Evolutionary conservation across 2,113 vertebrate species (phyloP), one percentile per base, ranked within the genome.

Genomic region (Astatoreochromis straeleni): DNA sequence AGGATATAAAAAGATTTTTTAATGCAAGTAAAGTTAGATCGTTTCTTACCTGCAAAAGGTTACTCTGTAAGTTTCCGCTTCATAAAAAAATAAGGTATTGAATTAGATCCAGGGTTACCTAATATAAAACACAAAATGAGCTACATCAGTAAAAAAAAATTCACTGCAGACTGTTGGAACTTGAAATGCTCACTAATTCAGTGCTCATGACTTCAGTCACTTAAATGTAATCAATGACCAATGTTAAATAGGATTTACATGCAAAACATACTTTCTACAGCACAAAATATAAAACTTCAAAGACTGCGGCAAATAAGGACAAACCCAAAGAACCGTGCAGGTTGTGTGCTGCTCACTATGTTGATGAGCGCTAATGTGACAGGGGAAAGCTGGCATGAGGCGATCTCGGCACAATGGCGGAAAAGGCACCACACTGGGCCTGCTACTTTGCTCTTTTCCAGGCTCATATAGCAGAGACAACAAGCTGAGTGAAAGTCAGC

Each of bases 311-410:
- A 19, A 81, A 47, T 11, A n/a, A 38, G 42, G 21, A 35, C n/a
- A 73, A 84, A 31, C 45, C 33, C 12, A 6, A 16, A 70, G 21
- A 82, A 88, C 57, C 7, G 81, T 70, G 53, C 5, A 42, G 58
- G 75, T 80, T 86, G 85, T 84, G 82, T 85, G 91, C 55, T 58
- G 81, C 85, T 90, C n/a, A 16, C 80, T 70, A 86, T 80, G 88
- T 89, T 96, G 94, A 95, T 87, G 85, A 91, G 91, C 86, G 17
- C 91, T 96, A 96, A 96, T 95, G 94, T 96, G 96, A 96, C 96
- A 96, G 93, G 85, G 57, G 84, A 95, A 96, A 95, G 93, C 92
- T 93, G 92, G 93, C 94, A 81, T 85, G 83, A 92, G 93, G 91
- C 92, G 93, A 95, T 91, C 82, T 65, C 83, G 13, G 81, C 90